Evolutionary conservation across 2,888 invertebrate genomes (phyloP).

Genomic region (Machimus atricapillus): DNA sequence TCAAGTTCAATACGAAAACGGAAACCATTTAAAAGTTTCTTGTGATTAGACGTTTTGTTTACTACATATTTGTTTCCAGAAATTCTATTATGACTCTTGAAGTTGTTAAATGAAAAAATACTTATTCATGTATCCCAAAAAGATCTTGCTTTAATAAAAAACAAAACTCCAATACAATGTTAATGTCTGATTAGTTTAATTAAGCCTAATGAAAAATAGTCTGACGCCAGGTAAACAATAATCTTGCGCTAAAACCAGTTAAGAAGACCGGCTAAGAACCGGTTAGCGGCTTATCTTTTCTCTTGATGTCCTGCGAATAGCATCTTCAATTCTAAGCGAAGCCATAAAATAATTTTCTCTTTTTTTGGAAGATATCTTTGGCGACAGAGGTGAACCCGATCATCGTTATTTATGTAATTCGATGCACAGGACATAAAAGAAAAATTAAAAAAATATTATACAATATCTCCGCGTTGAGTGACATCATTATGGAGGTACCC

Average conservation of each 20-base stretch:
- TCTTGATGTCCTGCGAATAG: background rate
- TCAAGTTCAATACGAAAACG: background rate
- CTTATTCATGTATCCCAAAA: background rate
- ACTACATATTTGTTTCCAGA: background rate
- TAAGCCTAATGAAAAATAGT: background rate
- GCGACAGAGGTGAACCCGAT: background rate
- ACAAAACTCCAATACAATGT: background rate
- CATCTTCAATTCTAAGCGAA: background rate
- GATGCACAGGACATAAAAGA: background rate
- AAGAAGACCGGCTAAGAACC: slow-evolving; percentile 7
- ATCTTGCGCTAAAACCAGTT: slow-evolving; percentile 1
- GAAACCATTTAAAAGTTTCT: background rate
- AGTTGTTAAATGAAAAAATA: background rate
- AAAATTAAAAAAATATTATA: background rate
- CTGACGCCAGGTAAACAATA: background rate
- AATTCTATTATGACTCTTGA: background rate
- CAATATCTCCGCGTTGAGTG: background rate
- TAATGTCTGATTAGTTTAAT: background rate
- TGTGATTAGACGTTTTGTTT: background rate
- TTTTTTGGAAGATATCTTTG: background rate
- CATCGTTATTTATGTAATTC: background rate
- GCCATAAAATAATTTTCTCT: background rate
- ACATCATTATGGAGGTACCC: background rate
- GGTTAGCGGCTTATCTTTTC: background rate
- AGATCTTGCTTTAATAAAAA: background rate